These are phyloP conservation scores for Drosophila nebulosa DNA, from an alignment of 1,140 invertebrate species.

Conservation along the genomic window DNA sequence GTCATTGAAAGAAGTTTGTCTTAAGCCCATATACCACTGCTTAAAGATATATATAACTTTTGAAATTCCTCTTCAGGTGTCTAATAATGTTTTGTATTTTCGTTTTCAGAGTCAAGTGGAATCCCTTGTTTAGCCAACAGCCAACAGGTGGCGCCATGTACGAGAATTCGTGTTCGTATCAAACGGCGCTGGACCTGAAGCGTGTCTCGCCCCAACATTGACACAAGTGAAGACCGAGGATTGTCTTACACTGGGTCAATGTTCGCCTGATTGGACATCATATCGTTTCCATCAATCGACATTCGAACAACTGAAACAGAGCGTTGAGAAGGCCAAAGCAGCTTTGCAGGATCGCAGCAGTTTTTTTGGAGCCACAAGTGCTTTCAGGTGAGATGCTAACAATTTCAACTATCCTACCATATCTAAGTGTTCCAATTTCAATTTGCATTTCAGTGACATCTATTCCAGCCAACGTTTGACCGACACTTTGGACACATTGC, in stretches of 20 bases:
- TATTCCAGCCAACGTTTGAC: slow-evolving; percentile 75
- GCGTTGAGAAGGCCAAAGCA: slow-evolving; percentile 93
- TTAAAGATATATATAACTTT: too few relatives aligned
- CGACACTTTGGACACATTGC: slow-evolving; percentile 73
- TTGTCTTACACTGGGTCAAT: slow-evolving; percentile 81
- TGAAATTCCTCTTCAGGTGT: neutral
- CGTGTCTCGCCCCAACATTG: slow-evolving; percentile 83
- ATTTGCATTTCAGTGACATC: slow-evolving; percentile 59
- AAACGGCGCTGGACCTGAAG: slow-evolving; percentile 91
- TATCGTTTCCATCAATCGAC: slow-evolving; percentile 90
- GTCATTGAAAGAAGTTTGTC: too few relatives aligned
- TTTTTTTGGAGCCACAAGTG: slow-evolving; percentile 78
- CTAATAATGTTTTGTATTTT: neutral
- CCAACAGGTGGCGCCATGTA: slow-evolving; percentile 85
- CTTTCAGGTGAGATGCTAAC: slow-evolving; percentile 65
- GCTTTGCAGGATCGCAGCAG: slow-evolving; percentile 85
- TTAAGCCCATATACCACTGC: too few relatives aligned
- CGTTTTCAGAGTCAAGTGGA: slow-evolving; percentile 73
- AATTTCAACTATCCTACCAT: neutral
- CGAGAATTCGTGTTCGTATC: slow-evolving; percentile 94
- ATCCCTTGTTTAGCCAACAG: slow-evolving; percentile 67
- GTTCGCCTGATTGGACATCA: slow-evolving; percentile 86
- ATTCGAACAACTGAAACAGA: slow-evolving; percentile 93
- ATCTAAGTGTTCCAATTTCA: neutral
- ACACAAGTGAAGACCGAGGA: slow-evolving; percentile 84